Evolutionary conservation across 2,797 vertebrate species (phyloP), one percentile per base, ranked within the genome.

Genomic region (Mormyrus hasselquistii): DNA sequence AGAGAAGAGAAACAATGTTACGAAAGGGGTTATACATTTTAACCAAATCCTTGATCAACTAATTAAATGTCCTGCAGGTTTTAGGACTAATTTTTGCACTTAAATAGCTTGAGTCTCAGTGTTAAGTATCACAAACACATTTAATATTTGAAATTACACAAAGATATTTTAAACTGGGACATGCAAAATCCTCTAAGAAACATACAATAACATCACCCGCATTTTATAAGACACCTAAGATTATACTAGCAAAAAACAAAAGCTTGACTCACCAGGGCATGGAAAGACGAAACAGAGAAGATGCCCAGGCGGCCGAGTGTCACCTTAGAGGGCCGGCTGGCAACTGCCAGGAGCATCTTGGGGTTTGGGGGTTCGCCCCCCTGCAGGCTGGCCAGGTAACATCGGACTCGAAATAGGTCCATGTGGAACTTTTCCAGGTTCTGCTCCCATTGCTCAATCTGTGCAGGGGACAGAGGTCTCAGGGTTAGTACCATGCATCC

Each of bases 371-470:
- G 93, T 92, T 99, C 98, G 19, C 96, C 95, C 2, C 98, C 98
- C 94, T 98, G 98, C 90, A 99, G 94, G 92, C 98, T 99, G 91
- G 97, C 96, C 91, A 97, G 95, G 89, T 99, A 99, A 90, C 97
- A 99, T 57, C 97, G 95, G 92, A 97, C 94, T 84, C 97, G 94
- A 95, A 99, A 99, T 88, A 99, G 95, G 50, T 98, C 97, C 96
- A 98, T 95, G 94, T 98, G 97, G 92, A 98, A 97, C 82, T 97
- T 97, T 94, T 99, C 98, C 94, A 99, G 95, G 93, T 98, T 99
- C 95, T 98, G 98, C 87, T 99, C 98, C 98, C 98, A 99, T 89
- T 98, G 98, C 92, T 96, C 96, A 92, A 99, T 99, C 98, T 99
- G 69, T 6, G 29, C 19, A 73, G 52, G 16, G 19, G 50, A 59